phyloP scores from a whole-genome alignment of 2,888 invertebrate species.

The Halocaridina rubra region DNA sequence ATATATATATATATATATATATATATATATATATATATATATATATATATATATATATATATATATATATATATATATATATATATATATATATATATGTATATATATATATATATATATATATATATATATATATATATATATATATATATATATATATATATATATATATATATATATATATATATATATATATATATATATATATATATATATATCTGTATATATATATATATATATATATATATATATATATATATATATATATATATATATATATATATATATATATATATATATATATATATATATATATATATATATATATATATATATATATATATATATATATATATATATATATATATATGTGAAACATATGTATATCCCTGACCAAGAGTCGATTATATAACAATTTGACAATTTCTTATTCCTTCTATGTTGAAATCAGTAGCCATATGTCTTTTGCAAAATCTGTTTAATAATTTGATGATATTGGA shows the following conservation, averaged over 20 bases:
- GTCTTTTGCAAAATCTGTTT: no score
- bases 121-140: not conserved
- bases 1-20: not conserved
- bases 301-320: not conserved
- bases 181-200: not conserved
- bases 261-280: not conserved
- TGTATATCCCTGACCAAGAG: no score
- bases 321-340: not conserved
- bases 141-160: not conserved
- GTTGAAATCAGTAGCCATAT: no score
- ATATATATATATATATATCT: not conserved
- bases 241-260: not conserved
- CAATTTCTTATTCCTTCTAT: no score
- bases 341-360: not conserved
- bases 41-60: not conserved
- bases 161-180: not conserved
- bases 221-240: not conserved
- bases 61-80: not conserved
- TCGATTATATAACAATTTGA: no score
- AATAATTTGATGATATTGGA: no score
- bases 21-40: not conserved
- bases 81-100: not conserved
- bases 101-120: not conserved
- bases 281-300: not conserved
- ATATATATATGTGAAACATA: no score